Conservation (phyloP, 2,888 invertebrate genomes). For the Papilio demoleus region DNA sequence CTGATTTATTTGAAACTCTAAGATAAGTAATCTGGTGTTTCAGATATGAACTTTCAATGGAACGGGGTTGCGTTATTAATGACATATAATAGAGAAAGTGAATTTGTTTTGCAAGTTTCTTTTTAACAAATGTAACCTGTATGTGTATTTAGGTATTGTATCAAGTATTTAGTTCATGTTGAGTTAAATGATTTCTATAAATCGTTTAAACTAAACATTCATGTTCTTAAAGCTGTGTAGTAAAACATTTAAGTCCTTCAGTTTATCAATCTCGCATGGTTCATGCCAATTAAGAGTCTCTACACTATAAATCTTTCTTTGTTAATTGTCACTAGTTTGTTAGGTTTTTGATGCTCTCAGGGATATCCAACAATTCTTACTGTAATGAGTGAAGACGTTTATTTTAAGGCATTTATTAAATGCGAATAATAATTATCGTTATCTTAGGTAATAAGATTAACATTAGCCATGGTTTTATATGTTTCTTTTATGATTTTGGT, state of each 20-base stretch:
- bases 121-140: too few species aligned
- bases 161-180: too few species aligned
- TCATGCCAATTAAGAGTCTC: constrained; percentile 30
- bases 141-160: too few species aligned
- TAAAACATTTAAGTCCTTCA: constrained; percentile 11
- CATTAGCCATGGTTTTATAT: too few species aligned
- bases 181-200: background rate
- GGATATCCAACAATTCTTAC: constrained; percentile 21
- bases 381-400: background rate
- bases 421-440: too few species aligned
- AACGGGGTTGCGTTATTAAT: constrained; percentile 43
- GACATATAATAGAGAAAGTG: constrained; percentile 42
- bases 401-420: background rate
- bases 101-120: constrained; percentile 39
- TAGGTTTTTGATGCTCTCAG: constrained; percentile 17
- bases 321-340: constrained; percentile 27
- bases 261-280: constrained; percentile 35
- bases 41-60: constrained; percentile 43
- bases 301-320: constrained; percentile 31
- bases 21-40: constrained; percentile 45
- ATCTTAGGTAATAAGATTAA: too few species aligned
- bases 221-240: constrained; percentile 17
- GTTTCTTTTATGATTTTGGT: too few species aligned
- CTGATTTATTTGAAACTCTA: constrained; percentile 51
- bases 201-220: background rate